Conservation (phyloP, 2,888 invertebrate species). For the Priocnemis perturbator region DNA sequence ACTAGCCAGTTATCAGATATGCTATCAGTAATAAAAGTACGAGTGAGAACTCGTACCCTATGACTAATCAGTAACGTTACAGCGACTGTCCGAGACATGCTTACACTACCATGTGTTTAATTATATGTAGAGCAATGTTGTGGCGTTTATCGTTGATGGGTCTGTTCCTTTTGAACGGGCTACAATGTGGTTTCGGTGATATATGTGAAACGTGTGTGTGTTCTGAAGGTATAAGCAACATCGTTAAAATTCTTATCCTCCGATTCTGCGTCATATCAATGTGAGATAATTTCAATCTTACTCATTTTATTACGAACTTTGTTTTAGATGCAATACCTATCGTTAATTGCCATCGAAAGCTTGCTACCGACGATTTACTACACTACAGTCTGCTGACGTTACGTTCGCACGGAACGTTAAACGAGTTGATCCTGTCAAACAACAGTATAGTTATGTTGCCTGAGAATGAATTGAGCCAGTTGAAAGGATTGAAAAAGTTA, state of each 20-base stretch:
- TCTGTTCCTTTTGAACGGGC: background rate
- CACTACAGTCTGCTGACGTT: conserved; percentile 62
- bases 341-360: conserved; percentile 53
- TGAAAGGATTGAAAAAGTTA: conserved; percentile 75
- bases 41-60: background rate
- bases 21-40: conserved; percentile 48
- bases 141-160: background rate
- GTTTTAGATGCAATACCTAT: conserved; percentile 40
- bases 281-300: too few species aligned
- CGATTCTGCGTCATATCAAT: background rate
- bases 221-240: conserved; percentile 54
- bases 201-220: conserved; percentile 63
- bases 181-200: conserved; percentile 26
- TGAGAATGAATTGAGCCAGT: conserved; percentile 76
- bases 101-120: conserved; percentile 7
- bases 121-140: background rate
- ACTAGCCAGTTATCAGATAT: conserved; percentile 62
- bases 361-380: conserved; percentile 46
- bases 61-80: too few species aligned
- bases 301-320: too few species aligned
- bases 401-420: conserved; percentile 73
- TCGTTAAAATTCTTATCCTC: background rate
- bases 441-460: conserved; percentile 76
- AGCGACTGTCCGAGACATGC: conserved; percentile 23
- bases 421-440: conserved; percentile 76